Evolutionary conservation across 2,797 vertebrate species (phyloP).

Genomic region (Danionella dracula): DNA sequence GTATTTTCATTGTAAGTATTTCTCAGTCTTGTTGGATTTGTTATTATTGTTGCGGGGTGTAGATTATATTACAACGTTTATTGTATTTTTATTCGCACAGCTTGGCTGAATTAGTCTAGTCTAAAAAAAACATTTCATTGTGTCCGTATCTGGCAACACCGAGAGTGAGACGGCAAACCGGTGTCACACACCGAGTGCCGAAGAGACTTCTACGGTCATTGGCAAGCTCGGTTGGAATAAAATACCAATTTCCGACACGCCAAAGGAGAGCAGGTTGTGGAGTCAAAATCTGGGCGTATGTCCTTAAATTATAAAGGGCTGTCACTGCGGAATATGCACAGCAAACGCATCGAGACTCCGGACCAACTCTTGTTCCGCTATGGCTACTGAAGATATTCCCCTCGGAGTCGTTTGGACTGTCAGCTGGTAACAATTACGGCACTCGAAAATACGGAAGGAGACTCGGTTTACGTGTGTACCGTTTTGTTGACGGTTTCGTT

Average conservation of each 20-base stretch:
- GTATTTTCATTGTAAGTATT: no score
- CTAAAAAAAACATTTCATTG: not conserved
- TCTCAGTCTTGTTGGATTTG: no score
- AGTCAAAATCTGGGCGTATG: not conserved
- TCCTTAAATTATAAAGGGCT: not conserved
- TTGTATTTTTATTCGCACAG: no score
- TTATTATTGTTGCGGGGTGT: no score
- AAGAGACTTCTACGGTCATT: not conserved
- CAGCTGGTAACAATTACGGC: conserved; percentile 35
- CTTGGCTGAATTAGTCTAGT: not conserved
- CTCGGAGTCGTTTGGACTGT: conserved; percentile 15
- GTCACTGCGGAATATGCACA: not conserved
- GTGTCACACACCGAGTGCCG: conserved; percentile 41
- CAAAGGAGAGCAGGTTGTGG: not conserved
- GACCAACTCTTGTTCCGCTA: conserved; percentile 1
- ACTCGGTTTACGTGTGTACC: not conserved
- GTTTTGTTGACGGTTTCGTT: not conserved
- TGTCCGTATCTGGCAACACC: conserved; percentile 1
- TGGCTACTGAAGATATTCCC: not conserved
- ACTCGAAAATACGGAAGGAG: not conserved
- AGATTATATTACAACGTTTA: no score
- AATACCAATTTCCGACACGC: not conserved
- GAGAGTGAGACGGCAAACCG: conserved; percentile 52
- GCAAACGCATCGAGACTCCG: not conserved
- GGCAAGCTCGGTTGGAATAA: conserved; percentile 8